Percentiles rank a stretch among this genome's conserved stretches.
Evolutionary conservation across 2,797 vertebrate species (phyloP).

Genomic region (Galagoides demidoff): DNA sequence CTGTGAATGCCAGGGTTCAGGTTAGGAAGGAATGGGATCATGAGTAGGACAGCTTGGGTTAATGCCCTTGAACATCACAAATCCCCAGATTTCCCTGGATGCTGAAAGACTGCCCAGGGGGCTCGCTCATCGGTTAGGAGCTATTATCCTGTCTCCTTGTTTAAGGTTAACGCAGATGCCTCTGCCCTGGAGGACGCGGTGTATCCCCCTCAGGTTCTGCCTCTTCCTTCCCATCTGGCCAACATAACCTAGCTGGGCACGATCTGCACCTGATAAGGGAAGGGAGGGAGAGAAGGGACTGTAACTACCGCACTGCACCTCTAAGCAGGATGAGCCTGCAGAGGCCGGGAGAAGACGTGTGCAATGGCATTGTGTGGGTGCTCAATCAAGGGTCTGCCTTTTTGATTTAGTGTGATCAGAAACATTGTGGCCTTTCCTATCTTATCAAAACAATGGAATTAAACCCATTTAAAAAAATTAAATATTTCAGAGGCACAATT

Average conservation of each 20-base stretch:
- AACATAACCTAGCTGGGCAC: not conserved
- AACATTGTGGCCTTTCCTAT: not conserved
- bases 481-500: not conserved
- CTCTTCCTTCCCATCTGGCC: not conserved
- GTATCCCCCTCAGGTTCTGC: not conserved
- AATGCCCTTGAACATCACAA: not conserved
- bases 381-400: not conserved
- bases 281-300: no score
- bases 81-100: not conserved
- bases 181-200: not conserved
- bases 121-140: not conserved
- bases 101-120: not conserved
- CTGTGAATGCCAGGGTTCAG: not conserved
- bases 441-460: not conserved
- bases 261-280: not conserved
- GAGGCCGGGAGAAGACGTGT: not conserved
- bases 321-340: no score
- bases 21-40: not conserved
- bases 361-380: no score
- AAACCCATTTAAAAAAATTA: not conserved
- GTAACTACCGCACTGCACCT: not conserved
- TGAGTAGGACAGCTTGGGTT: not conserved
- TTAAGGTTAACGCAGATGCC: not conserved
- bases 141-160: not conserved
- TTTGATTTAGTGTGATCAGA: not conserved